Base-by-base conservation (phyloP, 64 coral and sea anemone genomes). In the Stylophora pistillata region DNA sequence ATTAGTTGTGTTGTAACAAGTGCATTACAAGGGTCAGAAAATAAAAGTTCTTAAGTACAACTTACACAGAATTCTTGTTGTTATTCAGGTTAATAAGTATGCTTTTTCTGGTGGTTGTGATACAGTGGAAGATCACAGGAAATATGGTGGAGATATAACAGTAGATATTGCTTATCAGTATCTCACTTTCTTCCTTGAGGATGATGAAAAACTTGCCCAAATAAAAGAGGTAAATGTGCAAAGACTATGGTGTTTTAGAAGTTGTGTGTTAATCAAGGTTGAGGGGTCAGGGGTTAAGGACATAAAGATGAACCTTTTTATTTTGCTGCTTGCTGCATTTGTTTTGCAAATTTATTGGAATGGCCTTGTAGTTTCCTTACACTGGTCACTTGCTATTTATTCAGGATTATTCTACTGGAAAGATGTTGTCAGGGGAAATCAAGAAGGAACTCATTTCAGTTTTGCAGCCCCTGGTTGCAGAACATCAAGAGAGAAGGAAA, bases 151-250 rank as follows among this genome's bases (percentile, higher is more conserved):
- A 78, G 97, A 99, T 79, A 76, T 99, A 33, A 84, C 85, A 74
- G 97, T 99, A 10, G 97, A 99, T 78, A 99, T 99, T 88, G 83
- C 97, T 20, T 99, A 95, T 73, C 93, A 99, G 78, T 99, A 99
- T 62, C 83, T 99, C 31, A 91, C 93, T 0, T 99, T 99, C 88
- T 99, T 99, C 37, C 57, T 98, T 63, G 96, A 98, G 68, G 96
- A 98, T 88, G 96, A 98, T 74, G 90, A 90, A 77, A 98, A 93
- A 90, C 73, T 98, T 68, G 65, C 76, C 31, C 93, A 98, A 83
- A 98, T 98, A 55, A 95, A 87, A 88, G 90, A 95, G 93, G 96
- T 98, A 47, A 47, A 47, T 47, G 37, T 47, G 37, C 37, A 3
- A 47, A 47, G 37, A 47, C 37, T 7, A 47, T 69, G 12, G 75